Conservation (phyloP, 2,797 vertebrate genomes). For the Parambassis ranga region DNA sequence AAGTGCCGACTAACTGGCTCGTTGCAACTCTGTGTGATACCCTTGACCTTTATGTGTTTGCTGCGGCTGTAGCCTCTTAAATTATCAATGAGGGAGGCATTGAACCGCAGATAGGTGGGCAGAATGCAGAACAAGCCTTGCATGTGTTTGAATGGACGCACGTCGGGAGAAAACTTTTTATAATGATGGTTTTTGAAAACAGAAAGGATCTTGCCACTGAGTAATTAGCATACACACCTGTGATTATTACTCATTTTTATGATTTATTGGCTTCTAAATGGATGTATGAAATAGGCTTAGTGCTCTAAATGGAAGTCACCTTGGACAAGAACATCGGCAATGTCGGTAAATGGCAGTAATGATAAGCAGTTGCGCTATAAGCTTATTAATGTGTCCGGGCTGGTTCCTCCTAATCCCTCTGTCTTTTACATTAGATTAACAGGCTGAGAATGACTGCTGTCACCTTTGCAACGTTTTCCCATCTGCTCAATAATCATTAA, state of each 20-base stretch:
- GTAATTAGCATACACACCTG: conserved; percentile 35
- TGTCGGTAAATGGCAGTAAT: conserved; percentile 58
- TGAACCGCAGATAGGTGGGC: conserved; percentile 34
- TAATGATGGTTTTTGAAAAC: conserved; percentile 4
- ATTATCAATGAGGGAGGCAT: conserved; percentile 61
- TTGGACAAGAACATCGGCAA: conserved; percentile 61
- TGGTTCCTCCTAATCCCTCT: conserved; percentile 57
- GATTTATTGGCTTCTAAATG: conserved; percentile 61
- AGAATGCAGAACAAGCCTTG: conserved; percentile 43
- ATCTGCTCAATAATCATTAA: conserved; percentile 10
- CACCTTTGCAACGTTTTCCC: conserved; percentile 44
- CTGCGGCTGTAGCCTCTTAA: conserved; percentile 47
- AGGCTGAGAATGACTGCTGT: conserved; percentile 28
- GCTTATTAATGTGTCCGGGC: conserved; percentile 63
- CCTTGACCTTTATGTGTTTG: conserved; percentile 74
- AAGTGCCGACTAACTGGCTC: conserved; percentile 72
- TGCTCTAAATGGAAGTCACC: conserved; percentile 69
- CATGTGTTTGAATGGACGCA: background rate
- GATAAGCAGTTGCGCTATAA: conserved; percentile 62
- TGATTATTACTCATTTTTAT: conserved; percentile 48
- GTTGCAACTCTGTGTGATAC: conserved; percentile 62
- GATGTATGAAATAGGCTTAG: conserved; percentile 55
- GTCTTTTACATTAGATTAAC: conserved; percentile 59
- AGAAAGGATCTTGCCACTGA: conserved; percentile 22
- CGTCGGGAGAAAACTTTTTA: conserved; percentile 8